phyloP scores from a whole-genome alignment of 2,888 invertebrate genomes.

The Alsophila aescularia region DNA sequence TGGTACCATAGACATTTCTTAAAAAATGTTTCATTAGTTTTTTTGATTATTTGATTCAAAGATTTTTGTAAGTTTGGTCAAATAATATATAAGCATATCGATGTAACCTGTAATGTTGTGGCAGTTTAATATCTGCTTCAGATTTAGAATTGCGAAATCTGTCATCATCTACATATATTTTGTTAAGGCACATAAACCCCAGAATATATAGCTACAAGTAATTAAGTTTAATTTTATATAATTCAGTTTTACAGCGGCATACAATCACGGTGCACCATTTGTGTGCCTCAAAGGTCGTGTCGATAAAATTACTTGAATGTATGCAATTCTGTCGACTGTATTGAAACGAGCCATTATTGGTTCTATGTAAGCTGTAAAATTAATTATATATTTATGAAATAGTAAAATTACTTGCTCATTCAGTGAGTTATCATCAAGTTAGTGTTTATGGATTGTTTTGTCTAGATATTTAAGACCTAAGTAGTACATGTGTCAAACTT shows the following conservation, averaged over 20 bases:
- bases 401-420: slow-evolving; percentile 39
- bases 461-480: too few species aligned
- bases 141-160: too few species aligned
- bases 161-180: background rate
- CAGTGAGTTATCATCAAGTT: slow-evolving; percentile 21
- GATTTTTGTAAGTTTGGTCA: too few species aligned
- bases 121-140: too few species aligned
- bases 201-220: background rate
- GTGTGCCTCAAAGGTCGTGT: slow-evolving; percentile 27
- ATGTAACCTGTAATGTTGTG: too few species aligned
- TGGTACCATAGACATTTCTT: too few species aligned
- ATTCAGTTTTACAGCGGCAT: slow-evolving; percentile 29
- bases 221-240: slow-evolving; percentile 21
- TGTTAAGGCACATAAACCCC: background rate
- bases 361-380: slow-evolving; percentile 44
- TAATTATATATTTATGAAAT: slow-evolving; percentile 27
- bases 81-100: too few species aligned
- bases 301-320: slow-evolving; percentile 38
- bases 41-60: too few species aligned
- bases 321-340: slow-evolving; percentile 13
- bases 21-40: too few species aligned
- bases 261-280: slow-evolving; percentile 18
- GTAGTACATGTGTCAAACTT: too few species aligned
- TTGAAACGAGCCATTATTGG: slow-evolving; percentile 11
- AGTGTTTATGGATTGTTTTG: background rate